A percentile compares a stretch with the other conserved stretches of the same genome.
Evolutionary conservation across 2,113 vertebrate species (phyloP).

Genomic region (Bucco capensis): DNA sequence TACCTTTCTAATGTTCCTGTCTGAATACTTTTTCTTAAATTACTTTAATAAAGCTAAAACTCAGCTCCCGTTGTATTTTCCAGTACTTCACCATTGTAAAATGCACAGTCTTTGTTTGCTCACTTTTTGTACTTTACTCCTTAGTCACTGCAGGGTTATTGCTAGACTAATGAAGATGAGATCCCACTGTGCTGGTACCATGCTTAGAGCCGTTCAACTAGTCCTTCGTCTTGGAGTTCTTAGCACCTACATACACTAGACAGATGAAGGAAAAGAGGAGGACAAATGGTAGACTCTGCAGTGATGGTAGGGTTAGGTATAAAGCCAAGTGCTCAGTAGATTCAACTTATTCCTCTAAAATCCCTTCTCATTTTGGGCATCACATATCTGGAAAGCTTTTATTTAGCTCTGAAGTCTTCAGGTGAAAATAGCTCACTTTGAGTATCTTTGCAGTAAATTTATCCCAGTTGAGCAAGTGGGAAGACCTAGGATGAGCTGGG

Average conservation of each 20-base stretch:
- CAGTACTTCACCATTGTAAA: background rate
- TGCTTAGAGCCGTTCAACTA: background rate
- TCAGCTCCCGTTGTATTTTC: background rate
- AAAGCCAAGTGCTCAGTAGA: background rate
- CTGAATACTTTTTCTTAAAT: background rate
- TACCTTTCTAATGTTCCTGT: background rate
- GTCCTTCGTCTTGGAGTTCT: background rate
- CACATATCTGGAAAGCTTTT: background rate
- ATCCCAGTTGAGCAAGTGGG: background rate
- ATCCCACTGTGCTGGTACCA: background rate
- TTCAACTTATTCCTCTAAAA: background rate
- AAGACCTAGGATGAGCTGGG: background rate
- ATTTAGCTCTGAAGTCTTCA: background rate
- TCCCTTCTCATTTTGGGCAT: background rate
- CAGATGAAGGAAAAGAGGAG: background rate
- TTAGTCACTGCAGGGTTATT: background rate
- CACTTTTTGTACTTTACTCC: background rate
- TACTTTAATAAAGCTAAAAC: background rate
- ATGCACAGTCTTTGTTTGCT: background rate
- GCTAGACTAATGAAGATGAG: background rate
- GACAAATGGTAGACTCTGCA: background rate
- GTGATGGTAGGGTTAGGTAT: background rate
- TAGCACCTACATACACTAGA: background rate
- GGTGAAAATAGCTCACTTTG: background rate
- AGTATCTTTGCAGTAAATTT: background rate